Percentiles rank a stretch among this genome's conserved stretches.
These are phyloP conservation scores for Apodemia hepburni DNA, from an alignment of 2,888 invertebrate genomes.

Conservation along the genomic window DNA sequence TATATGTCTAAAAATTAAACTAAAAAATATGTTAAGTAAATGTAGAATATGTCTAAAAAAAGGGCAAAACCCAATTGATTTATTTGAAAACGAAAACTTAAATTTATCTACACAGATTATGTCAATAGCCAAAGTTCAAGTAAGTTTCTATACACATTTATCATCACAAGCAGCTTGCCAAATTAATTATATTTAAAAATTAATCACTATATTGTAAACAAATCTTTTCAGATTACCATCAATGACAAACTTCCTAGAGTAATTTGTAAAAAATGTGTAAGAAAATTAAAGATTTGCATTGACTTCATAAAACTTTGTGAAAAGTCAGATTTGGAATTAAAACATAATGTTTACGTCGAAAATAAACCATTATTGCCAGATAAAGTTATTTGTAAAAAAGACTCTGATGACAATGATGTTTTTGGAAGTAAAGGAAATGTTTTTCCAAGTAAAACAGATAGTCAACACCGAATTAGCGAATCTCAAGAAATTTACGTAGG, in stretches of 20 bases:
- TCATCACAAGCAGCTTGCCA: too few relatives aligned
- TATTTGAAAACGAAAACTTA: slow-evolving; percentile 32
- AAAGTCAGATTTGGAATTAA: slow-evolving; percentile 49
- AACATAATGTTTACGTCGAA: slow-evolving; percentile 36
- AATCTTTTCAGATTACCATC: slow-evolving; percentile 50
- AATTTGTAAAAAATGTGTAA: slow-evolving; percentile 54
- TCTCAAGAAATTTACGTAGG: neutral
- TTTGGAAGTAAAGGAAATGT: too few relatives aligned
- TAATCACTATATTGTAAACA: slow-evolving; percentile 2
- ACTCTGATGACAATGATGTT: slow-evolving; percentile 14
- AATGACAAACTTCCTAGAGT: slow-evolving; percentile 55
- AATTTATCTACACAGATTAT: slow-evolving; percentile 54
- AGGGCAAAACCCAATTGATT: neutral
- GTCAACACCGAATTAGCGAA: neutral
- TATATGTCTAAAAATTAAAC: neutral
- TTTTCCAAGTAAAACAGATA: neutral
- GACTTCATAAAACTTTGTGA: slow-evolving; percentile 54
- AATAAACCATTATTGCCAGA: slow-evolving; percentile 29
- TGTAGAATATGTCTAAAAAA: slow-evolving; percentile 3
- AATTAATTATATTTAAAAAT: too few relatives aligned
- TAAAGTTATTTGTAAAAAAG: slow-evolving; percentile 21
- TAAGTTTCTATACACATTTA: too few relatives aligned
- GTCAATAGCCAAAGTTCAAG: slow-evolving; percentile 52
- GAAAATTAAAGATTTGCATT: slow-evolving; percentile 49
- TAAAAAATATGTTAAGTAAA: neutral